phyloP scores from a whole-genome alignment of 1,140 invertebrate genomes.

The Panulirus ornatus region DNA sequence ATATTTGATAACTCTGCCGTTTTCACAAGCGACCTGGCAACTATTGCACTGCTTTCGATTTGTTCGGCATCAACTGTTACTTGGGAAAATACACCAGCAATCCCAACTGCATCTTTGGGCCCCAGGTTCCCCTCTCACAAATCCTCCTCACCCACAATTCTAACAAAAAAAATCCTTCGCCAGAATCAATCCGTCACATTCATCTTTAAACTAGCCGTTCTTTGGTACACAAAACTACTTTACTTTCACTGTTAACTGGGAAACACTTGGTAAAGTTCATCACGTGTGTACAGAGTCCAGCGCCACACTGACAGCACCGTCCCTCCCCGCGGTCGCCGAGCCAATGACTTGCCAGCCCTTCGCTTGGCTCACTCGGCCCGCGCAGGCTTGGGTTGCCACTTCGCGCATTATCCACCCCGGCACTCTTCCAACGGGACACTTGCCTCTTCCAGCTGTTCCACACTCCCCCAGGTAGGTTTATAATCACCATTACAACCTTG shows the following conservation, averaged over 20 bases:
- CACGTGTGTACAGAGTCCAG: constrained; percentile 57
- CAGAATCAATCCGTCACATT: constrained; percentile 24
- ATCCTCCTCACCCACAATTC: constrained; percentile 23
- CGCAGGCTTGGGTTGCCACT: constrained; percentile 51
- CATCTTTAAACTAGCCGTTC: neutral
- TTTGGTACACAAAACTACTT: neutral
- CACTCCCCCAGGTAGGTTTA: constrained; percentile 45
- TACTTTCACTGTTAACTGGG: neutral
- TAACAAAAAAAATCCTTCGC: constrained; percentile 43
- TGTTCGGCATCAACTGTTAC: constrained; percentile 30
- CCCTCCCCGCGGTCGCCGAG: constrained; percentile 51
- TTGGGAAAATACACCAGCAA: constrained; percentile 2
- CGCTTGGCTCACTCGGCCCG: constrained; percentile 23
- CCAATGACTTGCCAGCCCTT: constrained; percentile 59
- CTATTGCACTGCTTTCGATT: constrained; percentile 49
- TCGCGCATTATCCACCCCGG: constrained; percentile 45
- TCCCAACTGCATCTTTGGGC: neutral
- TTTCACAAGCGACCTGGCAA: constrained; percentile 35
- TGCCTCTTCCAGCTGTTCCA: constrained; percentile 15
- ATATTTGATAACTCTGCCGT: constrained; percentile 56
- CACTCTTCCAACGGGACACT: constrained; percentile 57
- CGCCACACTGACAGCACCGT: constrained; percentile 44
- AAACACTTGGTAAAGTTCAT: constrained; percentile 39
- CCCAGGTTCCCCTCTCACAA: constrained; percentile 32
- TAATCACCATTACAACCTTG: constrained; percentile 21